A percentile compares a stretch with the other conserved stretches of the same genome.
Evolutionary conservation across 2,888 invertebrate species (phyloP).

Genomic region (Leptopilina syphax): DNA sequence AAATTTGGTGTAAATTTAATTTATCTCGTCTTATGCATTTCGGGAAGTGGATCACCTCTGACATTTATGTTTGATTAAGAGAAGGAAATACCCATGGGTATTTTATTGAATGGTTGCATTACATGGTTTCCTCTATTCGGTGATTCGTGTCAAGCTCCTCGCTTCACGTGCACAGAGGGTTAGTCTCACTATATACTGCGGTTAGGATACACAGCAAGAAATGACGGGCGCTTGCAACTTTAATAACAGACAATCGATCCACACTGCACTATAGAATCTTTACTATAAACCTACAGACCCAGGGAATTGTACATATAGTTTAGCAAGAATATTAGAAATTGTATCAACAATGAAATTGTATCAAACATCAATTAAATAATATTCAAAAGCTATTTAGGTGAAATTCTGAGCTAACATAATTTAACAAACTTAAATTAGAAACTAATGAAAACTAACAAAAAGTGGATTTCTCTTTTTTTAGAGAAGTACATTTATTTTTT

Average conservation of each 20-base stretch:
- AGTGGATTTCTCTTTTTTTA: too few relatives aligned
- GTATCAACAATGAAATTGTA: slow-evolving; percentile 31
- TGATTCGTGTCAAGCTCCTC: slow-evolving; percentile 38
- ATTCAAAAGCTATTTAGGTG: too few relatives aligned
- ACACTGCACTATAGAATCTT: slow-evolving; percentile 66
- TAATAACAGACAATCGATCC: slow-evolving; percentile 68
- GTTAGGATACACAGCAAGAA: slow-evolving; percentile 60
- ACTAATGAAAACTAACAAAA: too few relatives aligned
- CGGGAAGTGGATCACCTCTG: neutral
- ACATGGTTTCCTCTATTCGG: slow-evolving; percentile 31
- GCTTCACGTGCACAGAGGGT: slow-evolving; percentile 13
- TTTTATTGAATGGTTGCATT: slow-evolving; percentile 28
- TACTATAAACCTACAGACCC: slow-evolving; percentile 57
- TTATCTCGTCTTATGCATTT: neutral
- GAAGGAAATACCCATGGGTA: slow-evolving; percentile 26
- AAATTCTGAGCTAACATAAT: too few relatives aligned
- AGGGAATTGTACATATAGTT: slow-evolving; percentile 33
- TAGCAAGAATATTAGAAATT: slow-evolving; percentile 34
- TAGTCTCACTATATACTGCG: slow-evolving; percentile 45
- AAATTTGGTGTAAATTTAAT: slow-evolving; percentile 24
- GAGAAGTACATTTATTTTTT: too few relatives aligned
- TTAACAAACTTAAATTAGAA: too few relatives aligned
- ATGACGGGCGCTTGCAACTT: slow-evolving; percentile 63
- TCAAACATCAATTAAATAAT: too few relatives aligned
- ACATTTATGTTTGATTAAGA: slow-evolving; percentile 37